These are phyloP conservation scores for Pyrochroa serraticornis DNA, from an alignment of 2,888 invertebrate genomes.

Conservation along the genomic window DNA sequence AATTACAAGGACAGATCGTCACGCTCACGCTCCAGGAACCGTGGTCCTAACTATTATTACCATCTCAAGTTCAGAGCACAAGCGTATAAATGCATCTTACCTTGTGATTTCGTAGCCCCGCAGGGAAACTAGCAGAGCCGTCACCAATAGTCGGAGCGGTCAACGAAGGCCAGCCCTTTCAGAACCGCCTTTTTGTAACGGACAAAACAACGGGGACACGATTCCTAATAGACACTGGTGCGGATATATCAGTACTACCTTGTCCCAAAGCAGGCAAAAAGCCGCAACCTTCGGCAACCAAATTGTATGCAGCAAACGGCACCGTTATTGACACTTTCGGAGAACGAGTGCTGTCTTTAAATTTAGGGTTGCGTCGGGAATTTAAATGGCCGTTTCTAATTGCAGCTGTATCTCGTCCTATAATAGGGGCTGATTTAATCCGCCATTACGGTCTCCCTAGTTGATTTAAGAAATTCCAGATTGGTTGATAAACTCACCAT, in stretches of 20 bases:
- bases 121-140: constrained; percentile 1
- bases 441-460: constrained; percentile 22
- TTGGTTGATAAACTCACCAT: too few relatives aligned
- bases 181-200: constrained; percentile 6
- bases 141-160: neutral
- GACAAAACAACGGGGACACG: neutral
- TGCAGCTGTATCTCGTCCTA: constrained; percentile 28
- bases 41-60: too few relatives aligned
- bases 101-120: constrained; percentile 6
- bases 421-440: constrained; percentile 36
- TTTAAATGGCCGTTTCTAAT: constrained; percentile 33
- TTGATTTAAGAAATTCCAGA: constrained; percentile 17
- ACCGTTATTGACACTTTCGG: constrained; percentile 8
- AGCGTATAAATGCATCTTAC: constrained; percentile 10
- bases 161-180: neutral
- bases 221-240: constrained; percentile 20
- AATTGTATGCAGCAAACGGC: constrained; percentile 14
- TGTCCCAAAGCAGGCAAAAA: neutral
- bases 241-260: constrained; percentile 18
- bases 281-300: neutral
- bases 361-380: constrained; percentile 26
- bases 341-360: constrained; percentile 1
- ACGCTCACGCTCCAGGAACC: too few relatives aligned
- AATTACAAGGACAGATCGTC: too few relatives aligned
- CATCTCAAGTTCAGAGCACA: constrained; percentile 12